phyloP scores from a whole-genome alignment of 2,113 vertebrate species.

The Dendrocopos noguchii region DNA sequence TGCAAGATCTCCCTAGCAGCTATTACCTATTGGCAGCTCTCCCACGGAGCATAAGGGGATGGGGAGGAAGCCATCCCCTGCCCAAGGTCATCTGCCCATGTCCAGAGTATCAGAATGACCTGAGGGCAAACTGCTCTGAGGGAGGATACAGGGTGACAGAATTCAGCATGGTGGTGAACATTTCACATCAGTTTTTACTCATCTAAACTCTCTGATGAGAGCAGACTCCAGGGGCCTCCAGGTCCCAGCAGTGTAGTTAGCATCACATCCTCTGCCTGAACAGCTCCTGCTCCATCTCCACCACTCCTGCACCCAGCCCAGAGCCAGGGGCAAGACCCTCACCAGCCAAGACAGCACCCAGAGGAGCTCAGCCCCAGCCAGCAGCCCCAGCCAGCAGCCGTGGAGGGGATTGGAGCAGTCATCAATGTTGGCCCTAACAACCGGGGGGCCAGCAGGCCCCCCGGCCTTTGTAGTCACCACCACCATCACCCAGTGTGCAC shows the following conservation, averaged over 20 bases:
- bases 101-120: neutral
- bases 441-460: no score
- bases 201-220: neutral
- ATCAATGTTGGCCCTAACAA: no score
- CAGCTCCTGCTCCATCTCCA: neutral
- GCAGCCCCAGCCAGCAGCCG: no score
- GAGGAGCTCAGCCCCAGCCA: no score
- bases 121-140: neutral
- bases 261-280: no score
- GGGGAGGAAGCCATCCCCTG: neutral
- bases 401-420: no score
- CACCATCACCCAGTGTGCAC: no score
- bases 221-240: neutral
- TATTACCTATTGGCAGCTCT: conserved; percentile 27
- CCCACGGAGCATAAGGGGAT: neutral
- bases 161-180: neutral
- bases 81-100: neutral
- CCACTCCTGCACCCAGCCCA: no score
- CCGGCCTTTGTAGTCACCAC: no score
- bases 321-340: no score
- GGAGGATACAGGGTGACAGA: neutral
- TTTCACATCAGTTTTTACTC: neutral
- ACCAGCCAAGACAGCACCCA: no score
- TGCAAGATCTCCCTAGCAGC: neutral
- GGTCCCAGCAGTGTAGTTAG: no score